Conservation (phyloP, 2,888 invertebrate genomes). For the Polylopha cassiicola region DNA sequence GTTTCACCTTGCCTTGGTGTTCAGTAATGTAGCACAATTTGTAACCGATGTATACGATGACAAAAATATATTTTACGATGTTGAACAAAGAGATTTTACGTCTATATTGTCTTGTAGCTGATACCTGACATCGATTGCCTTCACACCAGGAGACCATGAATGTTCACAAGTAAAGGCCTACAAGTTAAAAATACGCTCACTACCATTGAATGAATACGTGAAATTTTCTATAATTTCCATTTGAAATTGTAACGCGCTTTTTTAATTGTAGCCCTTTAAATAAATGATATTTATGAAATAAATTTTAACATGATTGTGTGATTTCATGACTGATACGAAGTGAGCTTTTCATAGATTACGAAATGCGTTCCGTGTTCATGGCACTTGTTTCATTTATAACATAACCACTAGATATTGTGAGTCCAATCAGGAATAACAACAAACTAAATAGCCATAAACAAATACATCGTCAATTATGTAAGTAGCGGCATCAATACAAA, state of each 20-base stretch:
- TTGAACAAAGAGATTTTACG: constrained; percentile 70
- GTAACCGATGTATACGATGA: constrained; percentile 76
- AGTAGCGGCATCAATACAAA: no score
- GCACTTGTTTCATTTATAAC: no score
- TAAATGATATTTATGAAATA: constrained; percentile 34
- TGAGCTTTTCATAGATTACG: constrained; percentile 53
- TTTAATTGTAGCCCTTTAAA: constrained; percentile 44
- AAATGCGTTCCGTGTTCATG: constrained; percentile 35
- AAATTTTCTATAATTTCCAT: constrained; percentile 4
- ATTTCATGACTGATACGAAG: constrained; percentile 54
- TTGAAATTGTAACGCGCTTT: constrained; percentile 23
- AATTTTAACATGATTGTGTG: constrained; percentile 37
- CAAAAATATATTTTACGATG: constrained; percentile 73
- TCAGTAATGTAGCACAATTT: constrained; percentile 73
- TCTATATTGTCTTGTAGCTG: constrained; percentile 63
- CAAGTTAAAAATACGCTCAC: constrained; percentile 18
- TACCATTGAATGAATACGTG: background rate
- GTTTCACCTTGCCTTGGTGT: constrained; percentile 75
- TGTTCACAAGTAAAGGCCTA: constrained; percentile 37
- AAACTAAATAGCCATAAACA: no score
- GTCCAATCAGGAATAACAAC: no score
- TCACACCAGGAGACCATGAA: constrained; percentile 63
- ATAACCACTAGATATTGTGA: no score
- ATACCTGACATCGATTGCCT: constrained; percentile 67
- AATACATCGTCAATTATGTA: no score